phyloP scores from a whole-genome alignment of 2,888 invertebrate species.

The Pseudanteris insignis region DNA sequence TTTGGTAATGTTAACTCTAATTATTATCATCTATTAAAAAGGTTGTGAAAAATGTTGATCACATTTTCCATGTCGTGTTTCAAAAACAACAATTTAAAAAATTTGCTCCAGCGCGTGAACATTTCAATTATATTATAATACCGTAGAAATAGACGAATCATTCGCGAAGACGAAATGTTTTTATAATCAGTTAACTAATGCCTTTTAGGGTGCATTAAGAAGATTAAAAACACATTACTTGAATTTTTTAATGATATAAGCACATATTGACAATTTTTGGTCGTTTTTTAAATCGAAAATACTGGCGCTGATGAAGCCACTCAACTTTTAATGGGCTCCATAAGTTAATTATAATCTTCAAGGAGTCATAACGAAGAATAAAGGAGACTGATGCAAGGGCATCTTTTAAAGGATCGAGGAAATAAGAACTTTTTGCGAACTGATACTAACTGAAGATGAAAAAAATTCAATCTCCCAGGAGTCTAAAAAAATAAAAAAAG shows the following conservation, averaged over 20 bases:
- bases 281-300: slow-evolving; percentile 49
- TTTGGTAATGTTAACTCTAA: too few relatives aligned
- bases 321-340: slow-evolving; percentile 59
- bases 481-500: not conserved
- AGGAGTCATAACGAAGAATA: slow-evolving; percentile 15
- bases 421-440: slow-evolving; percentile 4
- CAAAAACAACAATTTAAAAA: too few relatives aligned
- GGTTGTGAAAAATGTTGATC: too few relatives aligned
- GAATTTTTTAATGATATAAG: slow-evolving; percentile 8
- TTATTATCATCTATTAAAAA: too few relatives aligned
- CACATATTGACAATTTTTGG: slow-evolving; percentile 14
- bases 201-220: too few relatives aligned
- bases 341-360: slow-evolving; percentile 56
- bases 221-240: too few relatives aligned
- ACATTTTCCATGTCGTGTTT: too few relatives aligned
- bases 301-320: slow-evolving; percentile 51
- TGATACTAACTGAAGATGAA: slow-evolving; percentile 6
- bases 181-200: too few relatives aligned
- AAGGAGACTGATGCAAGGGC: slow-evolving; percentile 9
- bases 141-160: too few relatives aligned
- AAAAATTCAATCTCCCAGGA: slow-evolving; percentile 4
- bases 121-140: too few relatives aligned
- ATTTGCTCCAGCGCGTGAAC: too few relatives aligned
- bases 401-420: slow-evolving; percentile 2
- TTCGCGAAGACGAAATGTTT: too few relatives aligned